These are phyloP conservation scores for Tineola bisselliella DNA, from an alignment of 2,888 invertebrate genomes.

Conservation along the genomic window DNA sequence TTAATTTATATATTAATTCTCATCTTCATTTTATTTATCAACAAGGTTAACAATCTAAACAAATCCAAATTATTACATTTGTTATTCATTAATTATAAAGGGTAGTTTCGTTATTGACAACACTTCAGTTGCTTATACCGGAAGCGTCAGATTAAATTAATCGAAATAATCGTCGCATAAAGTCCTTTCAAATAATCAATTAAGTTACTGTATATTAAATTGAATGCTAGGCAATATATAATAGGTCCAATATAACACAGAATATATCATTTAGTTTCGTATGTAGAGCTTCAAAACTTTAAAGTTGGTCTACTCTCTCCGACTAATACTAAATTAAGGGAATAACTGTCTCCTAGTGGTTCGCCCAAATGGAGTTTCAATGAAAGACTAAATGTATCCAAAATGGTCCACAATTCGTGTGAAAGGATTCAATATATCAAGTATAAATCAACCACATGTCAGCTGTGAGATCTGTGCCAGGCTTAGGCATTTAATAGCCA, in stretches of 20 bases:
- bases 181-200: too few species aligned
- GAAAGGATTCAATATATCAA: neutral
- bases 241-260: neutral
- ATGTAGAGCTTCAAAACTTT: neutral
- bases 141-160: too few species aligned
- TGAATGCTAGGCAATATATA: too few species aligned
- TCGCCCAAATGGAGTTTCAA: neutral
- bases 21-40: too few species aligned
- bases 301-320: neutral
- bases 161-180: too few species aligned
- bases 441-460: neutral
- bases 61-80: too few species aligned
- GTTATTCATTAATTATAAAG: too few species aligned
- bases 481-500: neutral
- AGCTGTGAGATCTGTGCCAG: neutral
- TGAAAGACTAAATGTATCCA: neutral
- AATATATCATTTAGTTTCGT: neutral
- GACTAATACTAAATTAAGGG: neutral
- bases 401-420: neutral
- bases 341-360: neutral
- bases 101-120: too few species aligned
- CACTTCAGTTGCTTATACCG: too few species aligned
- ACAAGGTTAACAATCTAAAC: too few species aligned
- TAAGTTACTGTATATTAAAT: too few species aligned
- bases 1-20: too few species aligned